Conservation (phyloP, 2,113 vertebrate species). For the Galeopterus variegatus region DNA sequence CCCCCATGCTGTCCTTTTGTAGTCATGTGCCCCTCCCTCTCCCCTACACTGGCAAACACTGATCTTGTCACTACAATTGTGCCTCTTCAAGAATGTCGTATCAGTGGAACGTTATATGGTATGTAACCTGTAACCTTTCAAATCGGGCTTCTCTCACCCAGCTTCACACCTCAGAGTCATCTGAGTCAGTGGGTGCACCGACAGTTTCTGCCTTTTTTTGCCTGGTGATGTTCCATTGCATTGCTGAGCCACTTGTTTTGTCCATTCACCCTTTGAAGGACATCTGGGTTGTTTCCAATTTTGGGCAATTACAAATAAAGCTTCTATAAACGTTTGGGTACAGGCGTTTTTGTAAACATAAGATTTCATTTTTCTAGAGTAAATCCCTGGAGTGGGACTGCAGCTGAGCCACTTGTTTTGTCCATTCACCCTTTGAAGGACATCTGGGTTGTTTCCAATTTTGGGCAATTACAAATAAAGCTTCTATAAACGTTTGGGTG, state of each 20-base stretch:
- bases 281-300: neutral
- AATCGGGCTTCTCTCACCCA: no score
- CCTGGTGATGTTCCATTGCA: neutral
- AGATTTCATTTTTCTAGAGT: no score
- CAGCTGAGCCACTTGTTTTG: neutral
- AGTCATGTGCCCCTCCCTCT: neutral
- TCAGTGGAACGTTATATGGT: no score
- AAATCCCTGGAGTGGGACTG: no score
- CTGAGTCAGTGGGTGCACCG: no score
- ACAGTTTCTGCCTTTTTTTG: neutral
- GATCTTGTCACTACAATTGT: neutral
- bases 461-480: neutral
- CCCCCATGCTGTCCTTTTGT: neutral
- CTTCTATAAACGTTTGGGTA: neutral
- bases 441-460: neutral
- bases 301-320: neutral
- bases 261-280: neutral
- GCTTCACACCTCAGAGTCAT: no score
- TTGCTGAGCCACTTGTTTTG: neutral
- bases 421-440: neutral
- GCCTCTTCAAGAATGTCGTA: no score
- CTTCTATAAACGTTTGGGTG: neutral
- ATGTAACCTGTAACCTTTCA: no score
- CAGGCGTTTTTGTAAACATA: no score
- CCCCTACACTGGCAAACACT: no score